These are phyloP conservation scores for Margaritifera margaritifera DNA, from an alignment of 2,888 invertebrate species.

Conservation along the genomic window DNA sequence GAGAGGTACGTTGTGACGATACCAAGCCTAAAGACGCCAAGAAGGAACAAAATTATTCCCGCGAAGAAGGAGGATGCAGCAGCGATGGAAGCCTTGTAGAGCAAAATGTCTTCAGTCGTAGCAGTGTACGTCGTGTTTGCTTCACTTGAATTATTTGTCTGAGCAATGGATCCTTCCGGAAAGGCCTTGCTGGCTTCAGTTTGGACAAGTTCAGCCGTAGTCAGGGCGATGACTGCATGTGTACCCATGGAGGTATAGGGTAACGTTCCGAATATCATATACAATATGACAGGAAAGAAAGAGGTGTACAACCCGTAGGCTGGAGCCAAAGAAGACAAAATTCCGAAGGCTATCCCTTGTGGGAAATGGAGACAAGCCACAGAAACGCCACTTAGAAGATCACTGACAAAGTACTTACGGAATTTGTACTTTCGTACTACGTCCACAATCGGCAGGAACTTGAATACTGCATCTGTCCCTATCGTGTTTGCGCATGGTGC, in stretches of 20 bases:
- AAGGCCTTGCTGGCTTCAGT: conserved; percentile 15
- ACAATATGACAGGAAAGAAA: conserved; percentile 59
- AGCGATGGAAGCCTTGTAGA: conserved; percentile 44
- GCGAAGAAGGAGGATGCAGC: conserved; percentile 43
- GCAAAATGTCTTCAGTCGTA: conserved; percentile 19
- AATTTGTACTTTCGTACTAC: conserved; percentile 13
- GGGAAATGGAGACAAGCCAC: conserved; percentile 65
- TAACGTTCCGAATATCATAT: conserved; percentile 58
- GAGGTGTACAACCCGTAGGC: conserved; percentile 59
- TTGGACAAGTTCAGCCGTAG: conserved; percentile 57
- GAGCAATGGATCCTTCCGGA: not conserved
- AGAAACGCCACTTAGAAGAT: conserved; percentile 60
- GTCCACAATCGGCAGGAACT: conserved; percentile 14
- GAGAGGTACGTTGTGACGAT: conserved; percentile 55
- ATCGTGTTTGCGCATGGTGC: not conserved
- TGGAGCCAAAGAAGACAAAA: conserved; percentile 56
- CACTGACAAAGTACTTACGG: conserved; percentile 19
- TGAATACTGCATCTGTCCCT: not conserved
- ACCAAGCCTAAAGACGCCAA: conserved; percentile 48
- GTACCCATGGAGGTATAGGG: conserved; percentile 60
- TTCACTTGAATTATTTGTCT: too few relatives aligned
- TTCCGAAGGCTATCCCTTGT: conserved; percentile 62
- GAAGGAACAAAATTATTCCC: conserved; percentile 43
- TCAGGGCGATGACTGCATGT: conserved; percentile 59
- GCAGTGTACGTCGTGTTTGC: too few relatives aligned